These are phyloP conservation scores for Formica selysi DNA, from an alignment of 1,140 invertebrate species.

Conservation along the genomic window DNA sequence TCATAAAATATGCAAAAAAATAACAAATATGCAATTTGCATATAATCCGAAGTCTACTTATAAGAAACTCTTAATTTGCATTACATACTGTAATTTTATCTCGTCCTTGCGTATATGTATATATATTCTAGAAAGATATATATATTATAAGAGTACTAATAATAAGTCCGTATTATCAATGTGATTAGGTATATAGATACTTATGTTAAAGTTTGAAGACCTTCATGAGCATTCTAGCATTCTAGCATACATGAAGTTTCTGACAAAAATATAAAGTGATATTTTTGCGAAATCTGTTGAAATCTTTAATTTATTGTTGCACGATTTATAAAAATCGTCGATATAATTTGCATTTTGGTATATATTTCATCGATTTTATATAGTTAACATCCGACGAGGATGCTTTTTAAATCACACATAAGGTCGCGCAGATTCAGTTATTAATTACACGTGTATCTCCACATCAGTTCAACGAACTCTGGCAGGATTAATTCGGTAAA, in stretches of 20 bases:
- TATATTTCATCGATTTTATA: background rate
- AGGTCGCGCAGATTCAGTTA: conserved; percentile 19
- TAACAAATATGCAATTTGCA: no score
- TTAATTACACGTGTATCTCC: conserved; percentile 55
- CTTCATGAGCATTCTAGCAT: background rate
- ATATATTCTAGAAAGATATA: no score
- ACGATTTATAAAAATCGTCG: background rate
- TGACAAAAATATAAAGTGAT: background rate
- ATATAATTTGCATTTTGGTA: background rate
- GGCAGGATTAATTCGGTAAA: conserved; percentile 70
- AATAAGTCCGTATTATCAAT: background rate
- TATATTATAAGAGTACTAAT: background rate
- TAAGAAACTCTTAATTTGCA: background rate
- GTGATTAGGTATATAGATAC: background rate
- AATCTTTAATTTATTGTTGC: background rate
- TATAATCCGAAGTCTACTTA: no score
- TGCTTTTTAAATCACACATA: background rate
- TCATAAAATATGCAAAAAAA: no score
- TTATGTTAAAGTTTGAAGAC: background rate
- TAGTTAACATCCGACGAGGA: background rate
- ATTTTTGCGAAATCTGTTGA: background rate
- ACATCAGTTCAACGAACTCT: conserved; percentile 71
- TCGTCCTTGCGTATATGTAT: no score
- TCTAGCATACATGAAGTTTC: background rate
- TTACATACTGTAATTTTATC: no score